Percentiles rank a stretch among this genome's conserved stretches.
Conservation (phyloP, 2,888 invertebrate species). For the Drosophila quasianomalipes region DNA sequence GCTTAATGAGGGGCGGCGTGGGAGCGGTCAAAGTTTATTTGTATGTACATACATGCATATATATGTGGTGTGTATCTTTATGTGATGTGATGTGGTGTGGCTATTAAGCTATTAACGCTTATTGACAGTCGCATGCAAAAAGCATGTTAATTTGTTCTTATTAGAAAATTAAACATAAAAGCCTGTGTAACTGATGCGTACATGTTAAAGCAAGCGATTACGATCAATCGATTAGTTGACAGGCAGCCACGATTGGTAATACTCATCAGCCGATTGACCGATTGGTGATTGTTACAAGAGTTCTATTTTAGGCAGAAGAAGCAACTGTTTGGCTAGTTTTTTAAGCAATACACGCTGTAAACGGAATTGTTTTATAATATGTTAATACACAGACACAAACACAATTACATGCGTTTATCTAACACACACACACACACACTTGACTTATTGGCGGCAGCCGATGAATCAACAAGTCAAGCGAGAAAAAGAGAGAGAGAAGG, state of each 20-base stretch:
- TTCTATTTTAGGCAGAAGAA: constrained; percentile 48
- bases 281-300: constrained; percentile 19
- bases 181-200: constrained; percentile 37
- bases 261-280: constrained; percentile 18
- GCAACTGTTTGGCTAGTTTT: constrained; percentile 16
- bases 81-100: constrained; percentile 1
- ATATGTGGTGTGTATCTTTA: constrained; percentile 1
- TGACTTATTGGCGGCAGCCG: constrained; percentile 42
- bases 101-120: constrained; percentile 38
- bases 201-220: constrained; percentile 33
- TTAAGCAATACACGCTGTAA: constrained; percentile 26
- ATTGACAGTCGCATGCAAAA: constrained; percentile 7
- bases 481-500: not conserved
- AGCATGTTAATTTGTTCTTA: constrained; percentile 35
- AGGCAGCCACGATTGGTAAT: constrained; percentile 19
- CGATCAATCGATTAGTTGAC: constrained; percentile 12
- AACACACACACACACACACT: constrained; percentile 8
- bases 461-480: constrained; percentile 55
- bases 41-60: constrained; percentile 3
- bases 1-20: constrained; percentile 28
- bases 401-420: constrained; percentile 34
- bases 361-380: constrained; percentile 42
- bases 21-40: constrained; percentile 7
- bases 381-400: constrained; percentile 14
- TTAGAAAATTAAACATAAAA: constrained; percentile 41